These are phyloP conservation scores for Fopius arisanus DNA, from an alignment of 1,140 invertebrate species.

Conservation along the genomic window DNA sequence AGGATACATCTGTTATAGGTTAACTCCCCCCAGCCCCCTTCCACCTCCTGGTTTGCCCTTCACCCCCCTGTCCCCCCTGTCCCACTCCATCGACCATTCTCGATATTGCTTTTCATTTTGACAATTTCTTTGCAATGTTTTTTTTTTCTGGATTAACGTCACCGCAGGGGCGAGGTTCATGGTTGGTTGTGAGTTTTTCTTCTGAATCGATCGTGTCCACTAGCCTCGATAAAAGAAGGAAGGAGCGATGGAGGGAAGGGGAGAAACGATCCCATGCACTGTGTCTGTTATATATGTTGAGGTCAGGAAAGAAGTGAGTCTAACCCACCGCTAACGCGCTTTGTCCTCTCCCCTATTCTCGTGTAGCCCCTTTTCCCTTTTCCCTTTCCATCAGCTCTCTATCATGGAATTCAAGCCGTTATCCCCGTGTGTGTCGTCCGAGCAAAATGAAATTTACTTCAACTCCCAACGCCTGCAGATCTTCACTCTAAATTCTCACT, in stretches of 20 bases:
- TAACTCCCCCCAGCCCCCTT: too few relatives aligned
- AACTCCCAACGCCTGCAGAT: too few relatives aligned
- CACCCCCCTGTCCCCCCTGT: too few relatives aligned
- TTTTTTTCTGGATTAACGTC: neutral
- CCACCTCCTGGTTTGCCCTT: too few relatives aligned
- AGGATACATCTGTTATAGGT: neutral
- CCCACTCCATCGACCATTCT: neutral
- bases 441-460: neutral
- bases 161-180: neutral
- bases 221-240: neutral
- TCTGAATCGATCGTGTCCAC: conserved; percentile 6
- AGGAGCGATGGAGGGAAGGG: neutral
- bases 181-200: conserved; percentile 1
- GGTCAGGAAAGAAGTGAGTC: neutral
- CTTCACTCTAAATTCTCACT: too few relatives aligned
- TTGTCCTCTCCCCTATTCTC: neutral
- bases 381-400: neutral
- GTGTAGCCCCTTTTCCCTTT: neutral
- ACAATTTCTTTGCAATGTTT: neutral
- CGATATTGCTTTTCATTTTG: neutral
- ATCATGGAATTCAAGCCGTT: neutral
- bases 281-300: neutral
- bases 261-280: neutral
- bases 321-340: neutral
- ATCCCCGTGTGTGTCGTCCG: neutral